Evolutionary conservation across 2,888 invertebrate genomes (phyloP).

Genomic region (Lithodes maja): DNA sequence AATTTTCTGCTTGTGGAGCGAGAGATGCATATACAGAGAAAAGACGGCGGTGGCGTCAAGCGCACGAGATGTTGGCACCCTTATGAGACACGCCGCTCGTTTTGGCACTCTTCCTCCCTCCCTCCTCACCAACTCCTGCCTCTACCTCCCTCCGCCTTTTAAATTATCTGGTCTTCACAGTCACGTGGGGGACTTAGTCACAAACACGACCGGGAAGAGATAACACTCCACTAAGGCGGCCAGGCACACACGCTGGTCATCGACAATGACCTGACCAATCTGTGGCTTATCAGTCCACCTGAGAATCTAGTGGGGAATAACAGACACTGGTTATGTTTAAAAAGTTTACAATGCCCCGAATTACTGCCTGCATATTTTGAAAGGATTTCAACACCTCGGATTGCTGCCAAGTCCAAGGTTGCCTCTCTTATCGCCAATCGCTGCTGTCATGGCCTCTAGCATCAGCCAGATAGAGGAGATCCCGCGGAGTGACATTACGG

Average conservation of each 20-base stretch:
- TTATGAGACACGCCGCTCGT: conserved; percentile 20
- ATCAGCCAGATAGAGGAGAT: conserved; percentile 50
- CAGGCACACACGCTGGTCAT: not conserved
- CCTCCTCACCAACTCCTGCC: conserved; percentile 10
- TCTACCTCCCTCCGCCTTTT: not conserved
- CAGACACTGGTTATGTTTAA: too few species aligned
- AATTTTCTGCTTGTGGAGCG: not conserved
- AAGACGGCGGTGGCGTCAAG: conserved; percentile 50
- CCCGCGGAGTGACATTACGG: conserved; percentile 26
- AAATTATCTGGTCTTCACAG: conserved; percentile 42
- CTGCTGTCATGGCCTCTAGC: conserved; percentile 15
- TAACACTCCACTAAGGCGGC: conserved; percentile 21
- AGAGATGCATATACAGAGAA: not conserved
- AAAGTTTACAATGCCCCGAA: too few species aligned
- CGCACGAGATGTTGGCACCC: conserved; percentile 62
- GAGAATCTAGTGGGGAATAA: too few species aligned
- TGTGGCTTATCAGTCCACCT: too few species aligned
- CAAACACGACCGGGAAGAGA: conserved; percentile 37
- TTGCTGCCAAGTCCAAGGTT: too few species aligned
- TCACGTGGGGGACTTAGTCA: conserved; percentile 51
- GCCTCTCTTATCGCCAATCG: too few species aligned
- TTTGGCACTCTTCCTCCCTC: conserved; percentile 33
- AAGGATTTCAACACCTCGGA: too few species aligned
- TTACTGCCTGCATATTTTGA: too few species aligned
- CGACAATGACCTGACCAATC: too few species aligned